Evolutionary conservation across 2,797 vertebrate species (phyloP), one percentile per base, ranked within the genome.

Genomic region (Erithacus rubecula): DNA sequence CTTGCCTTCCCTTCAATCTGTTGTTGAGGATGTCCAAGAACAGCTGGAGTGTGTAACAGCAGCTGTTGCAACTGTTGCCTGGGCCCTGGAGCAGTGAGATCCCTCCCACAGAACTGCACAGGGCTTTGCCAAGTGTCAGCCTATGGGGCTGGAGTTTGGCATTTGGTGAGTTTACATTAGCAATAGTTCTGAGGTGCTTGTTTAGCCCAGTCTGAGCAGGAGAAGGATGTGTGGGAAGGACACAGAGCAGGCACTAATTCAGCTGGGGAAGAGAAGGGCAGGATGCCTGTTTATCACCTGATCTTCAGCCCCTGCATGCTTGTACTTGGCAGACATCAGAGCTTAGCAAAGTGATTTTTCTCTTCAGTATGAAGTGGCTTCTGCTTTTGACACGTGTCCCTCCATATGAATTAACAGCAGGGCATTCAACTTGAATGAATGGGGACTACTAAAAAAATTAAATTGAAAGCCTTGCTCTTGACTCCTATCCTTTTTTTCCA

Each of bases 401-500:
- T 86, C 27, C 36, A 46, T 4, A 0, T 37, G 30, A 51, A 78
- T 74, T 78, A 44, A 15, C 17, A 30, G 43, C 21, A 59, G 6
- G 20, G 24, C 20, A 18, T 65, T 55, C 51, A 81, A 36, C 16
- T 39, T 43, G 65, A 59, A 29, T 56, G 63, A 72, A 91, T 47
- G 27, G 67, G 46, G 43, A 52, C 56, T 79, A 39, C 5, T 65
- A 58, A 46, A 39, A 51, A 78, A 74, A 98, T 16, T 98, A 36
- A 56, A 43, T 37, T 27, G 56, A 98, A 97, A 47, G 98, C 98
- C 93, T 98, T 98, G 97, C 98, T 98, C 55, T 98, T 98, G 85
- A 98, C 98, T 13, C 98, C 97, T 98, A 98, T 99, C 98, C 98
- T 98, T 97, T 97, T 98, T 37, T 98, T 32, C 98, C 98, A 6